Evolutionary conservation across 2,888 invertebrate species (phyloP).

Genomic region (Neocrepidodera transversa): DNA sequence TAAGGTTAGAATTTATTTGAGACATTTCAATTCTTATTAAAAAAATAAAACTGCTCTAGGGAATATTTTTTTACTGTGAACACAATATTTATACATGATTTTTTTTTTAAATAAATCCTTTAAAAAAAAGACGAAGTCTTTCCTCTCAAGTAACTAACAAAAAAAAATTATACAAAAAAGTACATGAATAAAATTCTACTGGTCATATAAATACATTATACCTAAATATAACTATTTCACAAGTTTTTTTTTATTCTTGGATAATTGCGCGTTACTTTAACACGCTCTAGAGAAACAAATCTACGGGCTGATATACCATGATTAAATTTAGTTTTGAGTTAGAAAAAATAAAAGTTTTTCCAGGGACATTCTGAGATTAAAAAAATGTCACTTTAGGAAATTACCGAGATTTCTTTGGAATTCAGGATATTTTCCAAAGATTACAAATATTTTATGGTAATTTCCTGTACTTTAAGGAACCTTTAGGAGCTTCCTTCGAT

Average conservation of each 20-base stretch:
- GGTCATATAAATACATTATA: conserved; percentile 42
- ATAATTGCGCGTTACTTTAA: conserved; percentile 29
- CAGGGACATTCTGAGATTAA: too few species aligned
- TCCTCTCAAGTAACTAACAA: conserved; percentile 40
- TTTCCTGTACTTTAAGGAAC: too few species aligned
- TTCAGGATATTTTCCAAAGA: too few species aligned
- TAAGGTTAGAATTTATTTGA: too few species aligned
- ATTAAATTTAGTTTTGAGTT: not conserved
- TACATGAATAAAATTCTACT: conserved; percentile 39
- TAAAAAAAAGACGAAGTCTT: conserved; percentile 39
- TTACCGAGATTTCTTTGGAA: not conserved
- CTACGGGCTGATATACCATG: not conserved
- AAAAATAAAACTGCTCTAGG: not conserved
- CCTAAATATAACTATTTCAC: conserved; percentile 51
- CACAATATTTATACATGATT: conserved; percentile 46
- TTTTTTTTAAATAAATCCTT: conserved; percentile 41
- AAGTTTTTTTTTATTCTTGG: conserved; percentile 46
- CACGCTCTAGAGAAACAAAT: conserved; percentile 17
- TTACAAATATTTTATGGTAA: too few species aligned
- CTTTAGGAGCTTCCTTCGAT: too few species aligned
- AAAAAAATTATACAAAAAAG: conserved; percentile 41
- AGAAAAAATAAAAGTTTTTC: not conserved
- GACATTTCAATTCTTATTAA: too few species aligned
- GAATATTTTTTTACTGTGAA: conserved; percentile 39
- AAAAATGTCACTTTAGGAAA: not conserved